Base-by-base conservation (phyloP, 2,888 invertebrate genomes). In the Isoperla grammatica region DNA sequence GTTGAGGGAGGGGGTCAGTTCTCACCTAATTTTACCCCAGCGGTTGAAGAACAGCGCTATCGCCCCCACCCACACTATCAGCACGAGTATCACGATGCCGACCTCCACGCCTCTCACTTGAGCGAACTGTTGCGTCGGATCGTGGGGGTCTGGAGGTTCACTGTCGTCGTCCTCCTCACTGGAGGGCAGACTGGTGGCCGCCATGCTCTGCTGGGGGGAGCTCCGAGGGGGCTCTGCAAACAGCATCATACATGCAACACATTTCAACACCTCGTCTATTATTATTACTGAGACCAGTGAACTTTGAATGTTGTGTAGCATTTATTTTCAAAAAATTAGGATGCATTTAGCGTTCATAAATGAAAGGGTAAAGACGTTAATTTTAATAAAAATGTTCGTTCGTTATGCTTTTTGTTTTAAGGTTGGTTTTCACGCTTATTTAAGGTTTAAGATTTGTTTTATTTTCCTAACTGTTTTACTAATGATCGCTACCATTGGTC, bases 101-200 rank as follows among this genome's bases (percentile, higher is more conserved):
- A 94, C 88, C 78, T 94, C 94, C 67, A 93, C 91, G 57, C 91
- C 90, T 66, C 92, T 85, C 71, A 94, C 90, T 87, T 91, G 76
- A 42, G 71, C 72, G 57, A 61, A 61, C 20, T 50, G 56, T 23
- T 60, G 58, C 4, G 29, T 8, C 6, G 62, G 45, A n/a, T 37
- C 13, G 17, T 20, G 39, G 6, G 39, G 53, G 20, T 53, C 53
- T 8, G 53, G 39, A 3, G 53, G 49, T 8, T 37, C 50, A 12
- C 29, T 50, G 35, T 50, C 50, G 23, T 50, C 50, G 22, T 50
- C 50, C 2, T 50, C 50, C 11, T 50, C 50, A 17, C 20, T 8
- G 4, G 39, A 37, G 19, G 39, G 45, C 20, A 53, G 56, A n/a
- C 48, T 29, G 76, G 75, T 70, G 67, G 79, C 71, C 71, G 79